Conservation (phyloP, 2,888 invertebrate species). For the Drosophila paracracens region DNA sequence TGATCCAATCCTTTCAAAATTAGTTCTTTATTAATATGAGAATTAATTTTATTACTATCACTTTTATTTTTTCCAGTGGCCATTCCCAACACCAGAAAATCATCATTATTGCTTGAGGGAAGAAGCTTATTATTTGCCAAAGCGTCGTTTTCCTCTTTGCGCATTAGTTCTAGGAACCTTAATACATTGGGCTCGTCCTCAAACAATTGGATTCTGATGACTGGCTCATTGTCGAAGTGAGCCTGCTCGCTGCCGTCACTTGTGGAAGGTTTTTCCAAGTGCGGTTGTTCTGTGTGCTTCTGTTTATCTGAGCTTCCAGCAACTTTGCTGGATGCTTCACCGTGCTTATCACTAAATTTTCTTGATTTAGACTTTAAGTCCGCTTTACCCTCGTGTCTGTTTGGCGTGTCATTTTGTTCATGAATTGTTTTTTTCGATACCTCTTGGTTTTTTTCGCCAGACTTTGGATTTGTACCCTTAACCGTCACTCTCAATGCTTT, state of each 20-base stretch:
- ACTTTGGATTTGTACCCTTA: neutral
- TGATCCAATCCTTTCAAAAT: neutral
- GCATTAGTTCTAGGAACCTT: slow-evolving; percentile 17
- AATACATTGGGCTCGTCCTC: slow-evolving; percentile 17
- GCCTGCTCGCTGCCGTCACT: neutral
- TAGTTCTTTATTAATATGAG: neutral
- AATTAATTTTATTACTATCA: neutral
- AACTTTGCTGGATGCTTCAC: neutral
- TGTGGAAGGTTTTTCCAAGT: neutral
- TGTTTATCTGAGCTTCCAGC: neutral
- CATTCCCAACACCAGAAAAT: neutral
- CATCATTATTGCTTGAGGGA: neutral
- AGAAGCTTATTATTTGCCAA: neutral
- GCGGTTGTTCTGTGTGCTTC: neutral
- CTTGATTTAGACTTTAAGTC: neutral
- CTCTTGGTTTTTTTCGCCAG: neutral
- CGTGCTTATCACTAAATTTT: neutral
- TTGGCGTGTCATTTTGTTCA: neutral
- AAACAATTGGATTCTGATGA: neutral
- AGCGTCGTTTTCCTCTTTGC: slow-evolving; percentile 5
- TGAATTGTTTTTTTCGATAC: neutral
- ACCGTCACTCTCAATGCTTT: slow-evolving; percentile 36
- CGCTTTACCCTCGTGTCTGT: neutral
- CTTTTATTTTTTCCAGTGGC: neutral
- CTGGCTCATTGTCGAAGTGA: slow-evolving; percentile 6